Base-by-base conservation (phyloP, 2,113 vertebrate species). In the Gasterosteus aculeatus region DNA sequence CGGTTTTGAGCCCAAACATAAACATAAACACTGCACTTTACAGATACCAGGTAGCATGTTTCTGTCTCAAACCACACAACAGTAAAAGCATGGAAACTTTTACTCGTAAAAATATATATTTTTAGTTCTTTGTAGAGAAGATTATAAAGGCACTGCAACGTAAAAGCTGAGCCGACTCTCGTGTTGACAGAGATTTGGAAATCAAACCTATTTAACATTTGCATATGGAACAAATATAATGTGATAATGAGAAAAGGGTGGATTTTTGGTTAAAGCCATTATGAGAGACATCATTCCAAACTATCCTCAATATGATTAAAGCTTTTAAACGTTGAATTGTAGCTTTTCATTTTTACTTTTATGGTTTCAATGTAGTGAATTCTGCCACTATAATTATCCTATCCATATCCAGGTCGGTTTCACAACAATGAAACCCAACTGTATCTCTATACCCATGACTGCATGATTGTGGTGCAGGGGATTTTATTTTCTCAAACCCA, bases 401-500 rank as follows among this genome's bases (percentile, higher is more conserved):
- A 4, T 10, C 10, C 49, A 53, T 49, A 57, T 77, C 9, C 18
- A 31, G 10, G 1, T 57, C 4, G 14, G 12, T 53, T 59, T 68
- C 74, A 49, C 11, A 29, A 46, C 39, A 54, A 6, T 49, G 26
- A 57, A 41, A 62, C 33, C 18, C 11, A 18, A 38, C 60, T 44
- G 38, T 31, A 64, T 56, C 15, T 12, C 56, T 14, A 18, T 19
- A n/a, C 8, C 65, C 22, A 10, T 12, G 41, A 58, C 46, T 63
- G 49, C 53, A 62, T 5, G 39, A 15, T 44, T 54, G 31, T 0
- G 5, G 61, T 33, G 14, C 18, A 54, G 47, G 19, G 33, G 14
- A 29, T 46, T 68, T 46, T 7, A 77, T 80, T 71, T 60, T 71
- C 61, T 58, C 29, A 39, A 51, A 31, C 12, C 11, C 29, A 1